phyloP scores from a whole-genome alignment of 2,888 invertebrate genomes.

The Hemicrepidius hirtus region DNA sequence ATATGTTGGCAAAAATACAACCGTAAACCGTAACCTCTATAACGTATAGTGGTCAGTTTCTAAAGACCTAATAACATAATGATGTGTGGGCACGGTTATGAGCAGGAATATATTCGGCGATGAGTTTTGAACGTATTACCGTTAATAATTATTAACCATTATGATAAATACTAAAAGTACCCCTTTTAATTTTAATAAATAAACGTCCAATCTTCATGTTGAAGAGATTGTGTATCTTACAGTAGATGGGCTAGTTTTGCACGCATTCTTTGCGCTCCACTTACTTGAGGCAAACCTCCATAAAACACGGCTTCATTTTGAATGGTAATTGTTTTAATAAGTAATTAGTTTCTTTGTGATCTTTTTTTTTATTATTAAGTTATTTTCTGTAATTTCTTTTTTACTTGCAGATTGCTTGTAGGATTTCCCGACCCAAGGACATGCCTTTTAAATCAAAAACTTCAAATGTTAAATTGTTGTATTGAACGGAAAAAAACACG shows the following conservation, averaged over 20 bases:
- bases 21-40: constrained; percentile 27
- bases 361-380: constrained; percentile 7
- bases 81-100: constrained; percentile 2
- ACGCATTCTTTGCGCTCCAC: constrained; percentile 53
- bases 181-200: neutral
- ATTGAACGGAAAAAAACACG: constrained; percentile 78
- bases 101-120: neutral
- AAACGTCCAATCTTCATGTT: neutral
- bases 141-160: constrained; percentile 7
- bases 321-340: constrained; percentile 26
- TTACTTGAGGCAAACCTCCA: constrained; percentile 44
- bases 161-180: constrained; percentile 6
- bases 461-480: constrained; percentile 90
- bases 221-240: constrained; percentile 33
- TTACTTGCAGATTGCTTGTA: constrained; percentile 81
- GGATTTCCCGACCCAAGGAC: constrained; percentile 92
- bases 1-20: constrained; percentile 18
- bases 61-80: constrained; percentile 29
- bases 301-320: constrained; percentile 37
- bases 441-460: constrained; percentile 94
- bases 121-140: neutral
- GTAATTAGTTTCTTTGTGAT: constrained; percentile 10
- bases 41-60: constrained; percentile 23
- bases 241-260: constrained; percentile 37
- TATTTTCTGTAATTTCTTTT: constrained; percentile 57